Evolutionary conservation across 2,888 invertebrate species (phyloP).

Genomic region (Drosophila differens): DNA sequence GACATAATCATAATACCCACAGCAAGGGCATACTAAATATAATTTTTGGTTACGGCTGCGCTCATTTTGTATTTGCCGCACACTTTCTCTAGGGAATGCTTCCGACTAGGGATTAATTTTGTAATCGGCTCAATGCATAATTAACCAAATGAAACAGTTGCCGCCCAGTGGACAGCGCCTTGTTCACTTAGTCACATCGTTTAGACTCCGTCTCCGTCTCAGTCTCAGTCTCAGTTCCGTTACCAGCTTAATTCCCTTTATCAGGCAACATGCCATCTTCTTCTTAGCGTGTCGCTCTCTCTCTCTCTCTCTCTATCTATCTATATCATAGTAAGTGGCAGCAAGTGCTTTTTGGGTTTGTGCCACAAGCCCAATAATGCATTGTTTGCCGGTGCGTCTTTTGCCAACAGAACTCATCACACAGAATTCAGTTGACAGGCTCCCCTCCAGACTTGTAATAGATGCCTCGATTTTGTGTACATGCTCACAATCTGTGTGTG

Average conservation of each 20-base stretch:
- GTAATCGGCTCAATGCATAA: slow-evolving; percentile 72
- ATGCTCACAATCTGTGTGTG: slow-evolving; percentile 12
- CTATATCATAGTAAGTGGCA: slow-evolving; percentile 10
- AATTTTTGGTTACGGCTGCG: slow-evolving; percentile 10
- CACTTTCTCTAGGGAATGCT: slow-evolving; percentile 33
- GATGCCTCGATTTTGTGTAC: slow-evolving; percentile 15
- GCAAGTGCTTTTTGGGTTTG: slow-evolving; percentile 8
- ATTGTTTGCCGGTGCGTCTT: slow-evolving; percentile 37
- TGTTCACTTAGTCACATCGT: not conserved
- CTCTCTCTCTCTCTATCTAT: not conserved
- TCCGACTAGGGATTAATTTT: slow-evolving; percentile 66
- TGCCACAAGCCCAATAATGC: slow-evolving; percentile 23
- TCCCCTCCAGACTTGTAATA: slow-evolving; percentile 26
- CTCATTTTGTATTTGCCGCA: no score
- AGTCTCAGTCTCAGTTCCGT: not conserved
- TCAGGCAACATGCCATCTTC: not conserved
- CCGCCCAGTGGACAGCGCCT: not conserved
- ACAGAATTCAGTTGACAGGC: slow-evolving; percentile 14
- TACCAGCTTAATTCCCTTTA: slow-evolving; percentile 1
- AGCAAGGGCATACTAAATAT: slow-evolving; percentile 1
- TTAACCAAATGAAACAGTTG: slow-evolving; percentile 64
- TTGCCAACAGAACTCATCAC: slow-evolving; percentile 28
- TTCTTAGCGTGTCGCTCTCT: not conserved
- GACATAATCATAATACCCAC: not conserved
- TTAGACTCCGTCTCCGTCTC: not conserved